These are phyloP conservation scores for Apomyelois bistriatella DNA, from an alignment of 2,888 invertebrate species.

Conservation along the genomic window DNA sequence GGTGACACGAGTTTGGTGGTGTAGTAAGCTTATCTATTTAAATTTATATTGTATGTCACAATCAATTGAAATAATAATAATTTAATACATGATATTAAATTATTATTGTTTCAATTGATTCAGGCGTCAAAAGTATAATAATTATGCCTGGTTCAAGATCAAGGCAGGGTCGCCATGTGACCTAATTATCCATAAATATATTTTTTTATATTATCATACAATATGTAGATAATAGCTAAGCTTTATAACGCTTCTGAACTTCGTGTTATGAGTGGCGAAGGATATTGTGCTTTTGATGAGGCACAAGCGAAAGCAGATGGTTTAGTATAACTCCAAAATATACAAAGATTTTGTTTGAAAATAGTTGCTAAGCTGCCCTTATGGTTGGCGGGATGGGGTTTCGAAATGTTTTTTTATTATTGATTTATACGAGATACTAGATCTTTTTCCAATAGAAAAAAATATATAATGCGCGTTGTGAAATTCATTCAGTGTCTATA, in stretches of 20 bases:
- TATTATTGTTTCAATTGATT: no score
- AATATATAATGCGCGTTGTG: no score
- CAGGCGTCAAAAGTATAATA: no score
- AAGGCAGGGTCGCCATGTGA: conserved; percentile 2
- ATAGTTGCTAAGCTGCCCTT: conserved; percentile 35
- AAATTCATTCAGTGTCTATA: no score
- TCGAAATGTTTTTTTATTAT: conserved; percentile 18
- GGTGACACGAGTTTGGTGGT: not conserved
- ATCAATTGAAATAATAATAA: no score
- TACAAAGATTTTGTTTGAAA: conserved; percentile 30
- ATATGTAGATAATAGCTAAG: not conserved
- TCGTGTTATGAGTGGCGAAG: conserved; percentile 15
- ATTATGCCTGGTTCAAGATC: not conserved
- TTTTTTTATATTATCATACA: not conserved
- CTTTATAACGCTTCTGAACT: not conserved
- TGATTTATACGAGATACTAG: not conserved
- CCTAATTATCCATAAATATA: not conserved
- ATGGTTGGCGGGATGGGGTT: conserved; percentile 34
- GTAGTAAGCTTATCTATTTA: not conserved
- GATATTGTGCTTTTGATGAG: conserved; percentile 14
- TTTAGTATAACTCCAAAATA: conserved; percentile 47
- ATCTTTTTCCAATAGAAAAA: no score
- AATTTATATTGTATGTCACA: not conserved
- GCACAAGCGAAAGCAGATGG: conserved; percentile 27
- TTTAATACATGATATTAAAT: no score